These are phyloP conservation scores for Clistopyga incitator DNA, from an alignment of 2,888 invertebrate genomes.

Conservation along the genomic window DNA sequence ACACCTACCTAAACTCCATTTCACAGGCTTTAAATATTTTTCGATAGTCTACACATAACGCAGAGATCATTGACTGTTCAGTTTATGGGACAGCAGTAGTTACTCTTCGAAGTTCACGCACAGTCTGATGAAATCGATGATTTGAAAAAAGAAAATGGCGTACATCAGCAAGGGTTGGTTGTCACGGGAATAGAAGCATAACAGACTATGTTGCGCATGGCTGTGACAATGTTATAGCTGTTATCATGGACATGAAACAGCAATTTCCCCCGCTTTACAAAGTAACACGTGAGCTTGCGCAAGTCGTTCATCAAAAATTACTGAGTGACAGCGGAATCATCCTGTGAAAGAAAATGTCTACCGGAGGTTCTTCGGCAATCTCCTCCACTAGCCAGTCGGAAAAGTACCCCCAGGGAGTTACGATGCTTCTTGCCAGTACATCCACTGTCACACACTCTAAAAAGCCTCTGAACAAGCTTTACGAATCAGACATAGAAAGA, in stretches of 20 bases:
- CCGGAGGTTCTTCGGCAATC: background rate
- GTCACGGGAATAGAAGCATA: background rate
- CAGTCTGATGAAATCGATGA: background rate
- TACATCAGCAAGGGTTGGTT: background rate
- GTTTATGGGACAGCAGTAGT: background rate
- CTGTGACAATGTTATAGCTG: background rate
- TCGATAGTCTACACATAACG: too few species aligned
- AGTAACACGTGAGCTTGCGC: background rate
- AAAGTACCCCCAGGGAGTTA: background rate
- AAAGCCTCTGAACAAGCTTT: background rate
- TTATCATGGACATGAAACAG: too few species aligned
- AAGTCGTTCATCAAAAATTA: background rate
- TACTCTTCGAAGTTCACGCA: background rate
- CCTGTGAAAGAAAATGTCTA: background rate
- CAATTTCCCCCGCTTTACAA: background rate
- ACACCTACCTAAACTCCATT: too few species aligned
- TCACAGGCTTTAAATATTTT: too few species aligned
- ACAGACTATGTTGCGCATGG: background rate
- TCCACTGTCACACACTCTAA: background rate
- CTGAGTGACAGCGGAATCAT: background rate
- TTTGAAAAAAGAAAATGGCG: background rate
- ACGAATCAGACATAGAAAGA: background rate
- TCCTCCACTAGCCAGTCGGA: background rate
- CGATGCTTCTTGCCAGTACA: slow-evolving; percentile 8
- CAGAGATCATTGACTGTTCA: too few species aligned